These are phyloP conservation scores for Lagria hirta DNA, from an alignment of 2,888 invertebrate species.

Conservation along the genomic window DNA sequence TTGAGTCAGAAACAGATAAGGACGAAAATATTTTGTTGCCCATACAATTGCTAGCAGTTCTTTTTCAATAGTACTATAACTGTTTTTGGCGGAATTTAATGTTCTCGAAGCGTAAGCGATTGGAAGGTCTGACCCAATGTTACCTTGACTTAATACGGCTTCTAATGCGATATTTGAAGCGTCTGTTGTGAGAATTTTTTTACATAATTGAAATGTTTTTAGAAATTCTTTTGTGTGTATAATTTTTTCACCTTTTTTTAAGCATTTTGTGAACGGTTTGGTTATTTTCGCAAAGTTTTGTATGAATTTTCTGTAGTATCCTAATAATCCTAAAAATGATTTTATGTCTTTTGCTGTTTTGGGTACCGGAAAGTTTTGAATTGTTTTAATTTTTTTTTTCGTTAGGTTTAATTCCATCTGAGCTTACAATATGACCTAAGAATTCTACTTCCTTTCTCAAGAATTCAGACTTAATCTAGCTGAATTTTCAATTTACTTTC, in stretches of 20 bases:
- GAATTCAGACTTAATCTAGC: not conserved
- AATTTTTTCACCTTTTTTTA: not conserved
- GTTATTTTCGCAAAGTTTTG: not conserved
- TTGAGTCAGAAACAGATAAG: too few relatives aligned
- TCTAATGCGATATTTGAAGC: constrained; percentile 38
- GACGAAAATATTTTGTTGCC: constrained; percentile 6
- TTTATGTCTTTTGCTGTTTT: not conserved
- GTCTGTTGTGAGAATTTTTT: constrained; percentile 39
- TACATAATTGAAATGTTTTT: constrained; percentile 34
- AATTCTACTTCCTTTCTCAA: not conserved
- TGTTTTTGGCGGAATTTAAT: constrained; percentile 1
- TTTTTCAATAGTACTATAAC: constrained; percentile 5
- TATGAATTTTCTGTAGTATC: constrained; percentile 2
- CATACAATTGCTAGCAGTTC: constrained; percentile 12
- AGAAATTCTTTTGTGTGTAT: constrained; percentile 32
- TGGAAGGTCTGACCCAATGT: not conserved
- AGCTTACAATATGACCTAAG: not conserved
- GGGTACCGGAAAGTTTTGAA: not conserved
- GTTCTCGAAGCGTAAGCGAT: constrained; percentile 3
- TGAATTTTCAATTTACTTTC: constrained; percentile 24
- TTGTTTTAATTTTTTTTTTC: not conserved
- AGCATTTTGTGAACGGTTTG: constrained; percentile 1
- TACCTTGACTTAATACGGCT: constrained; percentile 38
- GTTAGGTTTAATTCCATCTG: not conserved
- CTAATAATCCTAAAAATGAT: constrained; percentile 1